Conservation (phyloP, 2,797 vertebrate genomes). For the Pempheris klunzingeri region DNA sequence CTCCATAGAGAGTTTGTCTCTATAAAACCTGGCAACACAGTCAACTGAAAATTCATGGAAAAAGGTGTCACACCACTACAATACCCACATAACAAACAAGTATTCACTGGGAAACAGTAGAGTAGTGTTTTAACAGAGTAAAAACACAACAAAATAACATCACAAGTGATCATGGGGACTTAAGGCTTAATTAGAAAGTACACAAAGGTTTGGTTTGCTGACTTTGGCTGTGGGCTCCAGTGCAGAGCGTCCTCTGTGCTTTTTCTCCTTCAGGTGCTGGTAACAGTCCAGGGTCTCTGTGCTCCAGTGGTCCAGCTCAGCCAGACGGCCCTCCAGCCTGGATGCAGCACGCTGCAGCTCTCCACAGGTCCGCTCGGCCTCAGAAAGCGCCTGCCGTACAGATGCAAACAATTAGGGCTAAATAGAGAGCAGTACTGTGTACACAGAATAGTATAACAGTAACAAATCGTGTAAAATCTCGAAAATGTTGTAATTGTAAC, state of each 20-base stretch:
- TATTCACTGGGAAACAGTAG: background rate
- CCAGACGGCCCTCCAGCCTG: slow-evolving; percentile 72
- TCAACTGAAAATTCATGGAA: background rate
- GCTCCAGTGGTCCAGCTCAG: slow-evolving; percentile 76
- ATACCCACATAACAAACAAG: background rate
- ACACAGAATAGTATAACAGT: background rate
- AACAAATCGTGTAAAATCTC: background rate
- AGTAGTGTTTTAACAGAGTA: too few relatives aligned
- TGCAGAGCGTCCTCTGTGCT: slow-evolving; percentile 29
- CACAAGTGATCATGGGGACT: background rate
- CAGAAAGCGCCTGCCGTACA: slow-evolving; percentile 55
- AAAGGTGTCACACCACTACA: background rate
- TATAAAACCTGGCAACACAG: background rate
- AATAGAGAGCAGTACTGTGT: background rate
- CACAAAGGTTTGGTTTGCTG: slow-evolving; percentile 15
- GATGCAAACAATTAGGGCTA: background rate
- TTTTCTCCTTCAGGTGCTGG: slow-evolving; percentile 56
- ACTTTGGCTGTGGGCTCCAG: slow-evolving; percentile 44
- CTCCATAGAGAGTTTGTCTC: background rate
- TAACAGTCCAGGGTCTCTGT: slow-evolving; percentile 66
- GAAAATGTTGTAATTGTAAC: background rate
- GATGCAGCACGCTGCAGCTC: slow-evolving; percentile 71
- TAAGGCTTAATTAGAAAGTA: background rate
- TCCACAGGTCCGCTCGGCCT: slow-evolving; percentile 64
- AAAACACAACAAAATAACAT: too few relatives aligned